phyloP scores from a whole-genome alignment of 2,888 invertebrate genomes.

The Choreutis nemorana region DNA sequence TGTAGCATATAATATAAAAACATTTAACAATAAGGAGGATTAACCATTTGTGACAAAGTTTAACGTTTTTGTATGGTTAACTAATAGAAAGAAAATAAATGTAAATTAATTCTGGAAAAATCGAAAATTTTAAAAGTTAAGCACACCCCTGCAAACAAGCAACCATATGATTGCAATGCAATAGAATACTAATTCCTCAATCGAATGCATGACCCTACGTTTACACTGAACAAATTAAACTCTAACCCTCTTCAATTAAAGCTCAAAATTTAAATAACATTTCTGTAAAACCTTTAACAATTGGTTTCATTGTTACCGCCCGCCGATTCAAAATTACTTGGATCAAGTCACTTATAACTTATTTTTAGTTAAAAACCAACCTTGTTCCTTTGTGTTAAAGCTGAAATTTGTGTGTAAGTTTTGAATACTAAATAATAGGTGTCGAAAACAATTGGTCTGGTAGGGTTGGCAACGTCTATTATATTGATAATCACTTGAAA shows the following conservation, averaged over 20 bases:
- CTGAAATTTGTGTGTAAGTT: conserved; percentile 11
- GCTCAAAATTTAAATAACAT: conserved; percentile 20
- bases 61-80: no score
- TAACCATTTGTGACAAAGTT: no score
- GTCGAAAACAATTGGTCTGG: conserved; percentile 44
- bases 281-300: conserved; percentile 40
- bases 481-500: conserved; percentile 37
- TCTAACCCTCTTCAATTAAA: conserved; percentile 17
- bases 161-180: conserved; percentile 38
- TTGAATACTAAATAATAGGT: conserved; percentile 34
- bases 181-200: conserved; percentile 51
- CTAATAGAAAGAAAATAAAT: no score
- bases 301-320: conserved; percentile 61
- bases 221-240: conserved; percentile 14
- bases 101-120: no score
- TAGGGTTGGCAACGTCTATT: conserved; percentile 26
- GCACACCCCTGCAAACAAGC: conserved; percentile 28
- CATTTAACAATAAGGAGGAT: no score
- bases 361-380: conserved; percentile 8
- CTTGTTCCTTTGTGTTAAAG: conserved; percentile 10
- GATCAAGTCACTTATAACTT: conserved; percentile 12
- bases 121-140: no score
- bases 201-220: conserved; percentile 27
- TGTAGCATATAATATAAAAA: no score
- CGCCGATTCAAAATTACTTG: conserved; percentile 46